These are phyloP conservation scores for Holocentrus rufus DNA, from an alignment of 2,797 vertebrate species.

Conservation along the genomic window DNA sequence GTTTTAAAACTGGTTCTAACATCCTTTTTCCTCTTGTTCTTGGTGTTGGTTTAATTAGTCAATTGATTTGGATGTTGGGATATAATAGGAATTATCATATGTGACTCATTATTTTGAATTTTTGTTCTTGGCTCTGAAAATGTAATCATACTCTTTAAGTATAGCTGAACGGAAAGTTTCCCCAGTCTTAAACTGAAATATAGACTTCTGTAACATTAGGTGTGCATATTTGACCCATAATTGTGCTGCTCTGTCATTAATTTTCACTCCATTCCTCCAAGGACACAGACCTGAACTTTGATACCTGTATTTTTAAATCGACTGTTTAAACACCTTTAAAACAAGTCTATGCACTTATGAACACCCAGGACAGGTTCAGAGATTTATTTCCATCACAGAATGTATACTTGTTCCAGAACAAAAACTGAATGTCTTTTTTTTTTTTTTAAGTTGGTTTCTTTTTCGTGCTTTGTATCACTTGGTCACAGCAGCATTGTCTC, in stretches of 20 bases:
- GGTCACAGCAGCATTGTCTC: slow-evolving; percentile 31
- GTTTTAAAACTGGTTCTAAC: slow-evolving; percentile 51
- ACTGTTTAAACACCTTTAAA: slow-evolving; percentile 40
- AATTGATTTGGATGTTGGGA: slow-evolving; percentile 34
- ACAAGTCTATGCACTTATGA: slow-evolving; percentile 69
- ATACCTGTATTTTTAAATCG: slow-evolving; percentile 10
- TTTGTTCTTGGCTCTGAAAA: slow-evolving; percentile 21
- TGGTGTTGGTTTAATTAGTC: slow-evolving; percentile 50
- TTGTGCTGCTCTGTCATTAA: slow-evolving; percentile 20
- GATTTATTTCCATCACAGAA: slow-evolving; percentile 62
- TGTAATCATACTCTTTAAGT: slow-evolving; percentile 13
- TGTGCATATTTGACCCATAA: slow-evolving; percentile 17
- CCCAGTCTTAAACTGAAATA: slow-evolving; percentile 33
- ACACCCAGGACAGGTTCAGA: slow-evolving; percentile 36
- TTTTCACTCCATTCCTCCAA: slow-evolving; percentile 29
- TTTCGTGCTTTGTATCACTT: neutral
- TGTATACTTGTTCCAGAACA: slow-evolving; percentile 63
- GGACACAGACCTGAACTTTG: slow-evolving; percentile 32
- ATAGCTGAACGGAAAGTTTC: slow-evolving; percentile 14
- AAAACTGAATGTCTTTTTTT: slow-evolving; percentile 62
- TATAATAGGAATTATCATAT: slow-evolving; percentile 17
- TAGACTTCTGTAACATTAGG: neutral
- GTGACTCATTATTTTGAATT: slow-evolving; percentile 6
- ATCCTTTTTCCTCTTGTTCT: slow-evolving; percentile 29
- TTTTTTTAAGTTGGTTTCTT: slow-evolving; percentile 21